Evolutionary conservation across 2,888 invertebrate species (phyloP).

Genomic region (Aspidiotus rigidus): DNA sequence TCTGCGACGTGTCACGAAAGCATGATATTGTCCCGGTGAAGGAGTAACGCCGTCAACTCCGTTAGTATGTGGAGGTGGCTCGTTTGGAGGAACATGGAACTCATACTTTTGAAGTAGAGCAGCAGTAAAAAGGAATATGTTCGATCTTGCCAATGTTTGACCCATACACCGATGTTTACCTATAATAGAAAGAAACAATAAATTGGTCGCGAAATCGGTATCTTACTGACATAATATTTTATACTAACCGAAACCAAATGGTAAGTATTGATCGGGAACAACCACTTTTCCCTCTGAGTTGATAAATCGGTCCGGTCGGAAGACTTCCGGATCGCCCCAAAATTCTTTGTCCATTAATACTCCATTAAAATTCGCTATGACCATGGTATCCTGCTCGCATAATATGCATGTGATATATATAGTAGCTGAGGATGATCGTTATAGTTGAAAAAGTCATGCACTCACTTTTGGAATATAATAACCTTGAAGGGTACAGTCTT

Average conservation of each 20-base stretch:
- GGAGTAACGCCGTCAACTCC: constrained; percentile 71
- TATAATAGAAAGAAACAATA: constrained; percentile 37
- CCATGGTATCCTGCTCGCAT: constrained; percentile 60
- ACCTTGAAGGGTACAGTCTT: constrained; percentile 61
- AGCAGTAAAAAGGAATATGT: constrained; percentile 66
- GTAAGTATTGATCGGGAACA: constrained; percentile 61
- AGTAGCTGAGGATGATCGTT: not conserved
- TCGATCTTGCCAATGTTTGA: constrained; percentile 65
- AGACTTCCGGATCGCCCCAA: constrained; percentile 60
- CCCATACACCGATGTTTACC: constrained; percentile 72
- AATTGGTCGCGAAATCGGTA: not conserved
- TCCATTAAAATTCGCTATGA: constrained; percentile 64
- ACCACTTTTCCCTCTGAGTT: constrained; percentile 50
- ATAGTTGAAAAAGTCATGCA: not conserved
- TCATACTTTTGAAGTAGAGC: constrained; percentile 63
- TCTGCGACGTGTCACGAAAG: constrained; percentile 51
- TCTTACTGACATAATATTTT: not conserved
- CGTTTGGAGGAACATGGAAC: constrained; percentile 56
- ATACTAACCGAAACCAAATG: constrained; percentile 60
- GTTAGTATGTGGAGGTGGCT: constrained; percentile 54
- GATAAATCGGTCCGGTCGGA: constrained; percentile 67
- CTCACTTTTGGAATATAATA: constrained; percentile 66
- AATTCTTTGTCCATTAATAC: constrained; percentile 58
- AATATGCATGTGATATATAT: not conserved
- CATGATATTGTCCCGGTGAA: constrained; percentile 61